Base-by-base conservation (phyloP, 2,888 invertebrate genomes). In the Cephus rjabovi region DNA sequence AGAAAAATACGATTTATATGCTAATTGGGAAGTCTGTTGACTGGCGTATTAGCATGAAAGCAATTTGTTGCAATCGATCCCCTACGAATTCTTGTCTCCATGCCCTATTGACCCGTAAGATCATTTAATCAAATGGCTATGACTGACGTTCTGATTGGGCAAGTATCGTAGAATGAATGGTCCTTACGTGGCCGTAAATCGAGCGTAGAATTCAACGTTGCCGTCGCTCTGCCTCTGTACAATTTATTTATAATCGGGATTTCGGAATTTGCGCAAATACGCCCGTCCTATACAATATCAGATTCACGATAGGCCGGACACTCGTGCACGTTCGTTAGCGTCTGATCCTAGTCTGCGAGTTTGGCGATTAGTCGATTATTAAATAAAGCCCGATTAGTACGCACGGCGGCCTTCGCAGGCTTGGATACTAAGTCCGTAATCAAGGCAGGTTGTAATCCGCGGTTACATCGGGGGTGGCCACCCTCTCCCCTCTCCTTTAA, bases 1-100 rank as follows among this genome's bases (percentile, higher is more conserved):
- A 76, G 78, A 79, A 40, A 77, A 75, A 79, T 71, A 75, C 84
- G 85, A 86, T 89, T 84, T 88, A 86, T 87, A 88, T 87, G 88
- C 82, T 84, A 87, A 88, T 85, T 79, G 74, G 78, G 73, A 80
- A 75, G 79, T 81, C 84, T 81, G 81, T 76, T 73, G 79, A 78
- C 79, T 79, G 79, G 78, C 75, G 76, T 76, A 86, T 86, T 86
- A 85, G 82, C 85, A 83, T 83, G 83, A 84, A 82, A 84, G 82
- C 82, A 85, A 86, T 85, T 84, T 81, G 79, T 82, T 80, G 81
- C 82, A 81, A 86, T 87, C 83, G 84, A 83, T 80, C 33, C 23
- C 34, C 9, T 56, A 2, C 23, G 56, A 56, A 56, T 56, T 56
- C 23, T 33, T 4, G 23, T 40, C 9, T 56, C 56, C 2, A 23